Evolutionary conservation across 1,140 invertebrate species (phyloP), one percentile per base, ranked within the genome.

Genomic region (Coboldia fuscipes): DNA sequence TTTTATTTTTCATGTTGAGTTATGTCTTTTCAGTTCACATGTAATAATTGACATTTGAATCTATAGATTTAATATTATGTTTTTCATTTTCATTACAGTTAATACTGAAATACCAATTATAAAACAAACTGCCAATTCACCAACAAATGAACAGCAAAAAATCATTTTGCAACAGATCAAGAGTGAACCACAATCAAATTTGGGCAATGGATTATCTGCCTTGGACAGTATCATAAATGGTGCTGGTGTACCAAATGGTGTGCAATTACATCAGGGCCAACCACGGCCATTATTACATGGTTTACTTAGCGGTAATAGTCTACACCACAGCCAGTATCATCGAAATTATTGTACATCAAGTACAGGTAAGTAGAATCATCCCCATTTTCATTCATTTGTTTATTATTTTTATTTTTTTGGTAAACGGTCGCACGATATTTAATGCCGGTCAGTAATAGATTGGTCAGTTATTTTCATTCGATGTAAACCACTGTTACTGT

Each of bases 21-120:
- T n/a, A n/a, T n/a, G n/a, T n/a, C n/a, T n/a, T n/a, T n/a, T n/a
- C n/a, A n/a, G n/a, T n/a, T n/a, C n/a, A n/a, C n/a, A n/a, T n/a
- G n/a, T n/a, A n/a, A n/a, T n/a, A n/a, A n/a, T n/a, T n/a, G n/a
- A n/a, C 16, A 31, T 22, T 14, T 8, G 6, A 19, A 30, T 31
- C n/a, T 24, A n/a, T 34, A 28, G 14, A 10, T 28, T 35, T 35
- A 18, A 35, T 29, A 8, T 30, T 34, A 8, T 5, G 14, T 32
- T 16, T 35, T 33, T 9, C 17, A 30, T 27, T 26, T 20, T 37
- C 29, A 22, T 17, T 16, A 33, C 17, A 48, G 5, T 39, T 51
- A 51, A 55, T 45, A 55, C 52, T 35, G 51, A 55, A 54, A 55
- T 55, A 50, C 52, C 52, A 46, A 48, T 54, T 44, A 51, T 54